Evolutionary conservation across 1,140 invertebrate species (phyloP), one percentile per base, ranked within the genome.

Genomic region (Drosophila navojoa): DNA sequence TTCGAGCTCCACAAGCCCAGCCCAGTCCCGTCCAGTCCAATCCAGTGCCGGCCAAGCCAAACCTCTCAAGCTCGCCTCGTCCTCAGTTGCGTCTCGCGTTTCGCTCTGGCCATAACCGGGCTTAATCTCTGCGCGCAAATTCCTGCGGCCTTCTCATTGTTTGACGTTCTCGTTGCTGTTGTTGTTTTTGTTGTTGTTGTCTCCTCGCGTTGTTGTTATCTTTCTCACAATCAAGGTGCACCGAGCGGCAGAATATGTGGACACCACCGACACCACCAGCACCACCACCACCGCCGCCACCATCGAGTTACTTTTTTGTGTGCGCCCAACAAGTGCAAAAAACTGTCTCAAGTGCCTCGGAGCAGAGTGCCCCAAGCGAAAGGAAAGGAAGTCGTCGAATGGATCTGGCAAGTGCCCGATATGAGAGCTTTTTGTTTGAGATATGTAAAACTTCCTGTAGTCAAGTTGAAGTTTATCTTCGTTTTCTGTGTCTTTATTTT

Each of bases 151-250:
- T 86, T 86, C 77, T 89, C 84, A 87, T 89, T 89, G 84, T 89
- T 89, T 89, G 52, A 38, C 49, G 69, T 69, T 67, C 29, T 74
- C 44, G 64, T 64, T 72, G 27, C 27, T 73, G 71, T 62, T 44
- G 25, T 22, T 57, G 60, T 54, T 72, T 61, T 50, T 72, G 27
- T 29, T 73, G 71, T 62, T 44, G 74, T 64, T 77, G 71, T 76
- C 73, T 71, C 69, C 69, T 72, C 50, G 68, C 67, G 50, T 71
- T 76, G 70, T 79, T 68, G 59, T 74, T 89, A 89, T 89, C 84
- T 89, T 89, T 89, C 84, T 89, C 84, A 89, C 84, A 89, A 89
- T 89, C 84, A 81, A 86, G 81, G 81, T 87, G 84, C 73, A 81
- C 75, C 66, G 67, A 49, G 81, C 67, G 64, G 71, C 75, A 61